Percentiles rank a stretch among this genome's conserved stretches.
Evolutionary conservation across 2,888 invertebrate genomes (phyloP).

Genomic region (Bugulina stolonifera): DNA sequence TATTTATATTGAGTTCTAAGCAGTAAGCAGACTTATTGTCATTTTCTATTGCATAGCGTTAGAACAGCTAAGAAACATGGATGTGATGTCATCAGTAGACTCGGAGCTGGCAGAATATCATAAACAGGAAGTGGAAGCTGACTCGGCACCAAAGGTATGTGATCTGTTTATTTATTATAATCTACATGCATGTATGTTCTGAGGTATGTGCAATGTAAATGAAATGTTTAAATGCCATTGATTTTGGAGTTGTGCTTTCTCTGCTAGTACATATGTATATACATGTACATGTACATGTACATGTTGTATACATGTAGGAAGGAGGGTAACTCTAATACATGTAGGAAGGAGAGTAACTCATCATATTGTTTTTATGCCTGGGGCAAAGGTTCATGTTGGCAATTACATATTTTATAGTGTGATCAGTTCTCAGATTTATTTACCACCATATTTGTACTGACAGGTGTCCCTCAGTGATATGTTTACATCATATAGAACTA

Average conservation of each 20-base stretch:
- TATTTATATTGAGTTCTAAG: no score
- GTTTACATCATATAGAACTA: conserved; percentile 64
- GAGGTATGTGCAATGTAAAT: no score
- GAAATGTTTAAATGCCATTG: background rate
- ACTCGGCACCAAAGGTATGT: background rate
- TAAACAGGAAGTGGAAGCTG: background rate
- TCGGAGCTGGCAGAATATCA: conserved; percentile 6
- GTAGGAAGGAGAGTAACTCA: no score
- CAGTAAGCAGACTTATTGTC: no score
- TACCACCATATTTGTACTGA: conserved; percentile 29
- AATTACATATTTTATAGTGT: no score
- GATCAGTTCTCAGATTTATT: background rate
- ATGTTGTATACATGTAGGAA: no score
- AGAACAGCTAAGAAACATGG: conserved; percentile 17
- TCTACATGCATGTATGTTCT: background rate
- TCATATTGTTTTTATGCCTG: no score
- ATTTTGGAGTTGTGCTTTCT: background rate
- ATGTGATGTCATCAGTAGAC: conserved; percentile 12
- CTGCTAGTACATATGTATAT: background rate
- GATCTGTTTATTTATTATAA: background rate
- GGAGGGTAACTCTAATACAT: no score
- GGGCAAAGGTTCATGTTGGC: no score
- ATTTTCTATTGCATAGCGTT: no score
- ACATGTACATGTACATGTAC: no score
- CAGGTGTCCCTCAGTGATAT: conserved; percentile 67